These are phyloP conservation scores for Elephas maximus DNA, from an alignment of 2,113 vertebrate genomes.

Conservation along the genomic window DNA sequence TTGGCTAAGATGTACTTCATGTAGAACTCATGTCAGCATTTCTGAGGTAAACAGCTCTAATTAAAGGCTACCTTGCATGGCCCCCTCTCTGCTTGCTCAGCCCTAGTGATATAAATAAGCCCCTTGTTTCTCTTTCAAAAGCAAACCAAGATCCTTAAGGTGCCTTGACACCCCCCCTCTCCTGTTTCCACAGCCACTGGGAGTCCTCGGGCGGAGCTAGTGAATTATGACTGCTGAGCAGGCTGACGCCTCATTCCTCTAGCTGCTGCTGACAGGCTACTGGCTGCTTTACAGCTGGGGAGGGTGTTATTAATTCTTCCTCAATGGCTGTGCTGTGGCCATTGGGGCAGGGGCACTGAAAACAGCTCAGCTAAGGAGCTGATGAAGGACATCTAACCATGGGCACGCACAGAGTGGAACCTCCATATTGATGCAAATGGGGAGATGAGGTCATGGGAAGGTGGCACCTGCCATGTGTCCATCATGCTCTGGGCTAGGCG, in stretches of 20 bases:
- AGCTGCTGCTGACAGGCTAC: slow-evolving; percentile 60
- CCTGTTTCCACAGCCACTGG: background rate
- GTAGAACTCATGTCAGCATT: slow-evolving; percentile 60
- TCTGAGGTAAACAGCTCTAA: slow-evolving; percentile 61
- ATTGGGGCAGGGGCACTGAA: background rate
- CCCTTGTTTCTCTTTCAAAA: slow-evolving; percentile 65
- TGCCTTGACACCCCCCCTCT: background rate
- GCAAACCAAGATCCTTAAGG: slow-evolving; percentile 19
- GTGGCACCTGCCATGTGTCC: fast-evolving
- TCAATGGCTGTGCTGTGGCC: background rate
- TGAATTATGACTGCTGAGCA: slow-evolving; percentile 42
- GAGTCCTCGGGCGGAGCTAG: background rate
- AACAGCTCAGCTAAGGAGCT: background rate
- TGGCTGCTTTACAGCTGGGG: background rate
- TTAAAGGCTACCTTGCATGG: slow-evolving; percentile 53
- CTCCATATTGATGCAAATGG: background rate
- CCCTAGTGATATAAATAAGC: slow-evolving; percentile 59
- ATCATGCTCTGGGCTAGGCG: too few relatives aligned
- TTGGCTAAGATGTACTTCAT: background rate
- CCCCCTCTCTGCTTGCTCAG: slow-evolving; percentile 23
- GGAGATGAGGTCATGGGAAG: background rate
- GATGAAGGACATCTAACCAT: background rate
- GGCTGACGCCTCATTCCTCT: background rate
- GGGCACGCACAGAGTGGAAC: background rate
- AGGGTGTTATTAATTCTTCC: background rate